Evolutionary conservation across 2,113 vertebrate genomes (phyloP).

Genomic region (Cyanoderma ruficeps): DNA sequence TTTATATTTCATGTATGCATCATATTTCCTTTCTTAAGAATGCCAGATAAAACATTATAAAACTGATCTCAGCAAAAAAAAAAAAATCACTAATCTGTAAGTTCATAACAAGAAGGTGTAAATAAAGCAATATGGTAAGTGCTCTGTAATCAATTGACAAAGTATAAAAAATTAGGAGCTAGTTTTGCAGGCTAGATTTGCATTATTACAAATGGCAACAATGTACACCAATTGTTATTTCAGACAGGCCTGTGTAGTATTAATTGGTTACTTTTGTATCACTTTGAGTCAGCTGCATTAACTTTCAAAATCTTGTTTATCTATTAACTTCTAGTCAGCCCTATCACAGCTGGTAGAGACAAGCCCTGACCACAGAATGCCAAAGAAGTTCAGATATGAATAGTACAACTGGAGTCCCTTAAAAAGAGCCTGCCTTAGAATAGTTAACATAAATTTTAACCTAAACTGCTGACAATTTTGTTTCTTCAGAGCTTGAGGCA

Average conservation of each 20-base stretch:
- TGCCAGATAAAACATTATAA: not conserved
- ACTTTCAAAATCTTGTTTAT: not conserved
- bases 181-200: not conserved
- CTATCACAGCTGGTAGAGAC: not conserved
- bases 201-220: not conserved
- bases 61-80: not conserved
- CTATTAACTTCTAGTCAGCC: not conserved
- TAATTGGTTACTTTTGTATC: not conserved
- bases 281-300: not conserved
- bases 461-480: not conserved
- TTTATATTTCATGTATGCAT: not conserved
- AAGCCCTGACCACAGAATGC: not conserved
- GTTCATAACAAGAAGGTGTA: not conserved
- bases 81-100: not conserved
- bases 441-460: not conserved
- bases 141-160: not conserved
- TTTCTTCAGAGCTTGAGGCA: not conserved
- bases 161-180: not conserved
- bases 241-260: not conserved
- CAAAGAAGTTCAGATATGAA: not conserved
- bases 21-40: not conserved
- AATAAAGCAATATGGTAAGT: not conserved
- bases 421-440: not conserved
- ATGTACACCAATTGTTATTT: not conserved
- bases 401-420: not conserved